These are phyloP conservation scores for Arctopsyche grandis DNA, from an alignment of 1,140 invertebrate genomes.

Conservation along the genomic window DNA sequence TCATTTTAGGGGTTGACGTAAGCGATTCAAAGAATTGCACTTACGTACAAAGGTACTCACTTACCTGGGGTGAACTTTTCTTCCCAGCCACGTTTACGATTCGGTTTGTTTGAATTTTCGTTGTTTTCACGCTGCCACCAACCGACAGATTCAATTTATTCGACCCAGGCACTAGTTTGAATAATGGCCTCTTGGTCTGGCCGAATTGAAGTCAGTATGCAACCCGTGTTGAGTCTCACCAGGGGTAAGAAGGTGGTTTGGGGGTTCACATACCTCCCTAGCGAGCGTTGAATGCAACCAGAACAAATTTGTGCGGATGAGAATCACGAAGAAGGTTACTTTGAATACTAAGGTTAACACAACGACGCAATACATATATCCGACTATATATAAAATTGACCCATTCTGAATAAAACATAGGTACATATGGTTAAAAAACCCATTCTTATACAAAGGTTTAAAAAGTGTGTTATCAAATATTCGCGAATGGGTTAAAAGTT, in stretches of 20 bases:
- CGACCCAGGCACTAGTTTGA: slow-evolving; percentile 25
- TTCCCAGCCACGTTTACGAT: not conserved
- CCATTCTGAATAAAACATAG: no score
- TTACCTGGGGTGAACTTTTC: not conserved
- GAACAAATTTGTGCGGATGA: slow-evolving; percentile 1
- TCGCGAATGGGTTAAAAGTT: slow-evolving; percentile 32
- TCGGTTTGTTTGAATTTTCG: slow-evolving; percentile 33
- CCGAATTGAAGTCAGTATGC: not conserved
- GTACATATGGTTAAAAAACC: no score
- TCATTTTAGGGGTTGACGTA: no score
- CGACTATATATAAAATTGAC: no score
- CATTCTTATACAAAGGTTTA: not conserved
- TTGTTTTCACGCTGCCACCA: slow-evolving; percentile 32
- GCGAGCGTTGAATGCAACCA: not conserved
- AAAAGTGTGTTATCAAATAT: slow-evolving; percentile 42
- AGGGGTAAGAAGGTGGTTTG: not conserved
- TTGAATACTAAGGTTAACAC: not conserved
- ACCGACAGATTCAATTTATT: slow-evolving; percentile 45
- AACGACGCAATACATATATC: not conserved
- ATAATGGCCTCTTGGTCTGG: slow-evolving; percentile 28
- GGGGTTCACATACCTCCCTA: not conserved
- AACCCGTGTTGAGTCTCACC: not conserved
- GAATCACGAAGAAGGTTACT: not conserved
- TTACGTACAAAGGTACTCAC: no score
- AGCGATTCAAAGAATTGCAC: no score